Conservation (phyloP, 1,140 invertebrate species). For the Brachionus paranguensis region DNA sequence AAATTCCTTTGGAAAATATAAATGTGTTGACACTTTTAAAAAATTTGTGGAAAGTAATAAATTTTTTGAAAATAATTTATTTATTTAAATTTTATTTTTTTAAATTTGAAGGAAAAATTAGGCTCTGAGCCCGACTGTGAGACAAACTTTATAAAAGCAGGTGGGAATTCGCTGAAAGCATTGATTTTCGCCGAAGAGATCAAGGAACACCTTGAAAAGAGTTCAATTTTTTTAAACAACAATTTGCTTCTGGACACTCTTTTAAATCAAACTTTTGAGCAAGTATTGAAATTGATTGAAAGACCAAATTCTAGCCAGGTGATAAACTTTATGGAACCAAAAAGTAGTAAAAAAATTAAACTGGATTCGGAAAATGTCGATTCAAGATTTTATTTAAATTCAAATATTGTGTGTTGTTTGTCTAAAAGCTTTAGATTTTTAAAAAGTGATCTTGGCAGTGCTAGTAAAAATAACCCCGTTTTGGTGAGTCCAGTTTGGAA, state of each 20-base stretch:
- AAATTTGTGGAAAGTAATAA: not conserved
- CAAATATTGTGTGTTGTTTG: conserved; percentile 40
- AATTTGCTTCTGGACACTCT: conserved; percentile 47
- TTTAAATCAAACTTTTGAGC: conserved; percentile 46
- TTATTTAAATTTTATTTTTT: not conserved
- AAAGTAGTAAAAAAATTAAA: not conserved
- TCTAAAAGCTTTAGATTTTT: conserved; percentile 41
- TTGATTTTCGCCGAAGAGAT: conserved; percentile 47
- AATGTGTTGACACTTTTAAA: not conserved
- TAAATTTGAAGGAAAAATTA: not conserved
- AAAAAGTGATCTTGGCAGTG: not conserved
- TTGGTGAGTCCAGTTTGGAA: conserved; percentile 50
- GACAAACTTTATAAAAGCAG: conserved; percentile 51
- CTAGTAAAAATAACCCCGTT: not conserved
- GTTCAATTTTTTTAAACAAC: not conserved
- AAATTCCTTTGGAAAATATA: not conserved
- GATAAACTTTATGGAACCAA: not conserved
- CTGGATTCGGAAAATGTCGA: not conserved
- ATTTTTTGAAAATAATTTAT: not conserved
- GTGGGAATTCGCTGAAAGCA: conserved; percentile 56
- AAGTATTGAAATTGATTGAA: conserved; percentile 40
- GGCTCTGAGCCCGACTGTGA: not conserved
- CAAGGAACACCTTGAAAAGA: conserved; percentile 41
- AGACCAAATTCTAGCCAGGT: not conserved
- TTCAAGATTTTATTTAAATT: not conserved